Evolutionary conservation across 2,113 vertebrate genomes (phyloP).

Genomic region (Cyphomyrus discorhynchus): DNA sequence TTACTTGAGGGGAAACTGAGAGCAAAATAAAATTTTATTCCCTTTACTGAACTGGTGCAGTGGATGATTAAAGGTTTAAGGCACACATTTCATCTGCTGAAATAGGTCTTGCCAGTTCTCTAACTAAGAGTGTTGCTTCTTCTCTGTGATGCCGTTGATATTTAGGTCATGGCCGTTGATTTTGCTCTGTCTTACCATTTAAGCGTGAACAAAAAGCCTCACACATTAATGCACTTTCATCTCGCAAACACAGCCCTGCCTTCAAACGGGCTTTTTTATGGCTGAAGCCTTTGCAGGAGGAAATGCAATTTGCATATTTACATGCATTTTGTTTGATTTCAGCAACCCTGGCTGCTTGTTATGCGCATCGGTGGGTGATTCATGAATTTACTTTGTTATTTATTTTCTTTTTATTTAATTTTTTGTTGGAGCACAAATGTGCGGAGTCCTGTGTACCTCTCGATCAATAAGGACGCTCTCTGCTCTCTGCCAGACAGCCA

Average conservation of each 20-base stretch:
- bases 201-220: background rate
- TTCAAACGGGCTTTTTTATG: slow-evolving; percentile 5
- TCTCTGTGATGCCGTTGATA: background rate
- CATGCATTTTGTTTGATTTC: background rate
- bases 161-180: slow-evolving; percentile 7
- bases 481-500: slow-evolving; percentile 71
- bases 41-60: slow-evolving; percentile 49
- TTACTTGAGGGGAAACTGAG: slow-evolving; percentile 54
- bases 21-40: slow-evolving; percentile 53
- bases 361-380: background rate
- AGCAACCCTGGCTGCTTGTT: background rate
- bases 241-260: background rate
- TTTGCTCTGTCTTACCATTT: background rate
- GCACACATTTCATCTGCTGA: background rate
- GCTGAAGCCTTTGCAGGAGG: background rate
- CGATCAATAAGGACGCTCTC: slow-evolving; percentile 65
- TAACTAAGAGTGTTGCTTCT: background rate
- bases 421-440: slow-evolving; percentile 11
- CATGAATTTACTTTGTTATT: slow-evolving; percentile 14
- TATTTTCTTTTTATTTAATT: slow-evolving; percentile 5
- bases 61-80: background rate
- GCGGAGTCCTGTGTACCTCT: slow-evolving; percentile 11
- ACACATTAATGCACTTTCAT: background rate
- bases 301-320: slow-evolving; percentile 16
- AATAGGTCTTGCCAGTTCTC: background rate